Percentiles rank a stretch among this genome's conserved stretches.
These are phyloP conservation scores for Hemaris fuciformis DNA, from an alignment of 2,888 invertebrate genomes.

Conservation along the genomic window DNA sequence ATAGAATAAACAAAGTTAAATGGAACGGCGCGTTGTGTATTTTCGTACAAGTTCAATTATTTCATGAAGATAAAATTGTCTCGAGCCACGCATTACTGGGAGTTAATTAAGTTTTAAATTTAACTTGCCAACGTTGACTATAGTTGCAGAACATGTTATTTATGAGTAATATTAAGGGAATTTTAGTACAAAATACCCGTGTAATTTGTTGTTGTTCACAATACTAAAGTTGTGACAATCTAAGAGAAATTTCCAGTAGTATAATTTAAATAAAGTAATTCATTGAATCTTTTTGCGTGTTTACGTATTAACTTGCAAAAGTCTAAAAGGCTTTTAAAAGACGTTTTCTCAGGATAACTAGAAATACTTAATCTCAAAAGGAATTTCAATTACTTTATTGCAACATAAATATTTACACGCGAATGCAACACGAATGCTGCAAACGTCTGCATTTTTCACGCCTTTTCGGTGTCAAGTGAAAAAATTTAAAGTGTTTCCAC, in stretches of 20 bases:
- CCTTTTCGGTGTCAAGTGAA: not conserved
- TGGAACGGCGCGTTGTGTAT: conserved; percentile 26
- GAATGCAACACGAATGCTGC: not conserved
- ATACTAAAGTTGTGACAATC: too few relatives aligned
- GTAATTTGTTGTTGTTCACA: too few relatives aligned
- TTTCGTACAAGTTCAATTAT: conserved; percentile 43
- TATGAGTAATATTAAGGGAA: not conserved
- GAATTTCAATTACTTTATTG: not conserved
- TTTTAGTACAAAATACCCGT: too few relatives aligned
- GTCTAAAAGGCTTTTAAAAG: too few relatives aligned
- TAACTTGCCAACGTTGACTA: conserved; percentile 39
- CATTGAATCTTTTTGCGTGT: too few relatives aligned
- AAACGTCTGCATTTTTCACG: not conserved
- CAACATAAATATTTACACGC: not conserved
- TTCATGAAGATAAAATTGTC: conserved; percentile 33
- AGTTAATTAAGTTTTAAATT: conserved; percentile 51
- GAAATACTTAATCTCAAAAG: not conserved
- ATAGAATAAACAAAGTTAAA: conserved; percentile 28
- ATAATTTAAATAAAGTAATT: too few relatives aligned
- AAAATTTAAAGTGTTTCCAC: not conserved
- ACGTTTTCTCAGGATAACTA: conserved; percentile 9
- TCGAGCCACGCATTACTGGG: conserved; percentile 21
- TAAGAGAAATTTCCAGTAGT: too few relatives aligned
- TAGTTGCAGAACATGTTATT: conserved; percentile 29
- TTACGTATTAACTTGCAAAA: too few relatives aligned